A percentile compares a stretch with the other conserved stretches of the same genome.
phyloP scores from a whole-genome alignment of 2,888 invertebrate species.

The Acanthococcus lagerstroemiae region DNA sequence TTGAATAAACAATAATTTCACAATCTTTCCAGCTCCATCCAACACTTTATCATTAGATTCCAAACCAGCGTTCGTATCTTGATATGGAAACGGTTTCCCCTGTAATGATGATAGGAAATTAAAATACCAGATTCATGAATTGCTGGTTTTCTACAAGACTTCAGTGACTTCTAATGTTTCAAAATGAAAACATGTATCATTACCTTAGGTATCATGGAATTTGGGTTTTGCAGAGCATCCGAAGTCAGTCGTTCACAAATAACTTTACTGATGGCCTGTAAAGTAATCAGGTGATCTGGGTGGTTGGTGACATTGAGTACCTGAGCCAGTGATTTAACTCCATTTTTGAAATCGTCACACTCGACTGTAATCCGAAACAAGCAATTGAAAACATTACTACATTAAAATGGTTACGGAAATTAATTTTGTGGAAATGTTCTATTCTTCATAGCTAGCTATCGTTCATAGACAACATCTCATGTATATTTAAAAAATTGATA shows the following conservation, averaged over 20 bases:
- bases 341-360: conserved; percentile 69
- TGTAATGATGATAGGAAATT: too few species aligned
- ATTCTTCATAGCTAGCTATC: too few species aligned
- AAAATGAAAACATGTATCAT: too few species aligned
- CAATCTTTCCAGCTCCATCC: conserved; percentile 63
- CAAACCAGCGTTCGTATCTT: conserved; percentile 54
- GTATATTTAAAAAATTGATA: too few species aligned
- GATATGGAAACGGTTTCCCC: conserved; percentile 59
- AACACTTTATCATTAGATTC: conserved; percentile 54
- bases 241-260: conserved; percentile 51
- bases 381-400: too few species aligned
- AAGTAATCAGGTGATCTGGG: conserved; percentile 63
- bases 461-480: too few species aligned
- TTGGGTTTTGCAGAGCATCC: conserved; percentile 49
- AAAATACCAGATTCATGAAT: too few species aligned
- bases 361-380: too few species aligned
- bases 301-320: conserved; percentile 71
- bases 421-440: too few species aligned
- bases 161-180: too few species aligned
- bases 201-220: conserved; percentile 42
- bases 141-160: too few species aligned
- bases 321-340: conserved; percentile 67
- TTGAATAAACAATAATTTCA: conserved; percentile 70
- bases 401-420: too few species aligned
- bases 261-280: conserved; percentile 58